Evolutionary conservation across 1,140 invertebrate genomes (phyloP), one percentile per base, ranked within the genome.

Genomic region (Oncopodura yosiiana): DNA sequence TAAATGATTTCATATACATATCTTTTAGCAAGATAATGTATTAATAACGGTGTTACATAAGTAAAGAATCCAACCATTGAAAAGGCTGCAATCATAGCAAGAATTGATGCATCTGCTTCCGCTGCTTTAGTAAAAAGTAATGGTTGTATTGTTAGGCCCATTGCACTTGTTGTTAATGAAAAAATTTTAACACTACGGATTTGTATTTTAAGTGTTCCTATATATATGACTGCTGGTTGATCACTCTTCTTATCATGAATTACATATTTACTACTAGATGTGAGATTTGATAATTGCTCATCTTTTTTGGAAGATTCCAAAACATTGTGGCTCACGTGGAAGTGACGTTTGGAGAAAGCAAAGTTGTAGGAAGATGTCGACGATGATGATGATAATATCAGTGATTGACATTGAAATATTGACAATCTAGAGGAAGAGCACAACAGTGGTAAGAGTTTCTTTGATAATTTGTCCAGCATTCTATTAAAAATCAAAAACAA

Each of bases 1-100:
- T 87, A 91, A 53, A 81, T 73, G 2, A 94, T 70, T 55, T 80
- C 71, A 0, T 78, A 82, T 0, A 93, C 81, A 76, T 94, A 95
- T 70, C 86, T 87, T 65, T 83, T 91, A 3, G 86, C 82, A 14
- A 94, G 71, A 4, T 78, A 72, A 73, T 94, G 86, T 53, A 94
- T 71, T 23, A 94, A 66, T 18, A 90, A 38, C 1, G 92, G 91
- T 4, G 87, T 92, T 0, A 81, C 71, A 63, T 91, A 81, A 3
- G 87, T 83, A 66, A 91, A 86, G 38, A 90, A 78, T 21, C 81
- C 82, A 1, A 87, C 73, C 37, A 83, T 71, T 1, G 77, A 74
- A 60, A 78, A 81, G 4, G 82, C 51, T 3, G 75, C 78, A 49
- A 83, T 66, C 0, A 79, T 68, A 38, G 79, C 68, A 3, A 70